Evolutionary conservation across 2,113 vertebrate genomes (phyloP).

Genomic region (Ginglymostoma cirratum): DNA sequence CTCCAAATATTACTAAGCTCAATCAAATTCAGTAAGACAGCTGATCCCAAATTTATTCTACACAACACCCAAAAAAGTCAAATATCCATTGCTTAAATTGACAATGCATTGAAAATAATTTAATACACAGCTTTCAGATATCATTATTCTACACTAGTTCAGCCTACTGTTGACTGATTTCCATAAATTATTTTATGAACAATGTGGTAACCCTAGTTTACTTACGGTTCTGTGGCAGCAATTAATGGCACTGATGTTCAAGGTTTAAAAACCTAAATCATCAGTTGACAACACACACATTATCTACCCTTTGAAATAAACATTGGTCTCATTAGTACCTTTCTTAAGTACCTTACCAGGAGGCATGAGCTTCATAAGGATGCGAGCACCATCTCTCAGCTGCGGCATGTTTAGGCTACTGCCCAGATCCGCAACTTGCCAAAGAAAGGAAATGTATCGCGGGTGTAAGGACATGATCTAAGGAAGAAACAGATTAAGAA

Average conservation of each 20-base stretch:
- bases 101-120: background rate
- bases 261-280: background rate
- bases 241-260: background rate
- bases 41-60: background rate
- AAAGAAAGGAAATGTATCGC: constrained; percentile 97
- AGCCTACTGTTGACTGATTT: background rate
- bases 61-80: background rate
- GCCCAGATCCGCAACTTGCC: constrained; percentile 97
- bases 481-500: constrained; percentile 45
- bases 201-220: background rate
- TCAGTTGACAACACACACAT: background rate
- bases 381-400: constrained; percentile 88
- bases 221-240: background rate
- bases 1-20: background rate
- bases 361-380: constrained; percentile 99
- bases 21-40: background rate
- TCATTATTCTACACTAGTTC: background rate
- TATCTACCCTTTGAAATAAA: background rate
- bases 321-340: background rate
- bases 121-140: background rate
- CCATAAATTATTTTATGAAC: background rate
- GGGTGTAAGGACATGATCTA: constrained; percentile 98
- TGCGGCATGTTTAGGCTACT: constrained; percentile 95
- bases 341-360: constrained; percentile 65
- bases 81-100: background rate